Percentiles rank a stretch among this genome's conserved stretches.
These are phyloP conservation scores for Simalia tracyae DNA, from an alignment of 2,797 vertebrate genomes.

Conservation along the genomic window DNA sequence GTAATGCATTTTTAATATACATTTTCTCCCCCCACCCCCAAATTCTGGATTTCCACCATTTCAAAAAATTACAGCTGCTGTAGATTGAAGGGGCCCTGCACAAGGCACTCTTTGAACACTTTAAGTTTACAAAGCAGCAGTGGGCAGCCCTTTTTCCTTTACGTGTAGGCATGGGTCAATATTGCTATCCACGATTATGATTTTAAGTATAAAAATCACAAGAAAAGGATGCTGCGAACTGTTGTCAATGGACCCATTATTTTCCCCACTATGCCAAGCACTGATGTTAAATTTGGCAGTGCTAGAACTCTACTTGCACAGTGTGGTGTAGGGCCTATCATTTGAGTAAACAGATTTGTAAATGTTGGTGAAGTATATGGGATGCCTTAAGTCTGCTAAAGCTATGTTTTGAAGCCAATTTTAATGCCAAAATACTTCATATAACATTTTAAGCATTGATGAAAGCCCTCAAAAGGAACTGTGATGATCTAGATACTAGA, in stretches of 20 bases:
- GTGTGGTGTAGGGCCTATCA: neutral
- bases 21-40: no score
- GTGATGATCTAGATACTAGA: neutral
- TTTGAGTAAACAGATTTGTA: neutral
- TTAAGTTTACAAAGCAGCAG: neutral
- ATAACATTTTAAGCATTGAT: neutral
- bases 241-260: neutral
- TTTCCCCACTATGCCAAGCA: neutral
- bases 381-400: neutral
- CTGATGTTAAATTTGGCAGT: neutral
- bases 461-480: neutral
- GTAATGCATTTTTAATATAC: neutral
- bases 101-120: neutral
- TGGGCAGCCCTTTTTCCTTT: neutral
- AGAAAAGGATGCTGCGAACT: neutral
- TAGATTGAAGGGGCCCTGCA: neutral
- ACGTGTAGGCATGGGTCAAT: neutral
- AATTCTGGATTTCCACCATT: no score
- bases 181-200: neutral
- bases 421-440: neutral
- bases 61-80: neutral
- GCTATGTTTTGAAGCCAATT: neutral
- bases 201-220: neutral
- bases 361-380: neutral
- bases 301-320: neutral